Conservation (phyloP, 2,888 invertebrate genomes). For the Embidobia sp. region DNA sequence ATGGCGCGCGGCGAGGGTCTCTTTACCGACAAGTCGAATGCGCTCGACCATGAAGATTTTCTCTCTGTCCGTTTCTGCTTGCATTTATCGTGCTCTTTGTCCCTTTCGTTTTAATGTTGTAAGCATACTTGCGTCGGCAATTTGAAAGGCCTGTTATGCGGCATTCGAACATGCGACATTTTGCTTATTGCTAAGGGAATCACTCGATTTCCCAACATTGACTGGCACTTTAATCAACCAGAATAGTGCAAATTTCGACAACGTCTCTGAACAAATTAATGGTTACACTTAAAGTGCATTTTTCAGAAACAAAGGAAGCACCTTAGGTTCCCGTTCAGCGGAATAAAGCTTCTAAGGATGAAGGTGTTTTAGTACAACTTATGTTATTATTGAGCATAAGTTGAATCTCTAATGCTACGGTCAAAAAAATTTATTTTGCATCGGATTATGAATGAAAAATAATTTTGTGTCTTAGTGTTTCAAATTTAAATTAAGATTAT, state of each 20-base stretch:
- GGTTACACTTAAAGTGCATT: conserved; percentile 41
- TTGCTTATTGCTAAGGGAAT: conserved; percentile 31
- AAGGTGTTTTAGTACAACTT: conserved; percentile 32
- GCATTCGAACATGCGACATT: conserved; percentile 43
- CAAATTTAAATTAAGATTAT: conserved; percentile 11
- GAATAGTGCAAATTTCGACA: conserved; percentile 45
- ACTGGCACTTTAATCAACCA: conserved; percentile 53
- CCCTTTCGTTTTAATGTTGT: too few relatives aligned
- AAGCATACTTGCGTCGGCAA: conserved; percentile 50
- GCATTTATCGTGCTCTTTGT: neutral
- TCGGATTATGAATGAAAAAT: too few relatives aligned
- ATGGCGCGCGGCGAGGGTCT: conserved; percentile 70
- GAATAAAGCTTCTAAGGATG: conserved; percentile 19
- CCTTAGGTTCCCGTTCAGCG: neutral
- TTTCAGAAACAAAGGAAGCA: conserved; percentile 18
- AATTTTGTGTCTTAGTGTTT: too few relatives aligned
- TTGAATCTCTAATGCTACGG: conserved; percentile 18
- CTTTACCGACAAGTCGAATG: conserved; percentile 68
- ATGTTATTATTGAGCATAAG: conserved; percentile 31
- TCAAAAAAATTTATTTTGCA: conserved; percentile 41
- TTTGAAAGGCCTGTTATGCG: conserved; percentile 58
- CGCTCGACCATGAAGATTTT: conserved; percentile 70
- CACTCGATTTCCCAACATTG: conserved; percentile 34
- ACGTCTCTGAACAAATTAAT: conserved; percentile 32
- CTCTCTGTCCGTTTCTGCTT: conserved; percentile 11